phyloP scores from a whole-genome alignment of 2,113 vertebrate species.

The Antechinus stuartii region DNA sequence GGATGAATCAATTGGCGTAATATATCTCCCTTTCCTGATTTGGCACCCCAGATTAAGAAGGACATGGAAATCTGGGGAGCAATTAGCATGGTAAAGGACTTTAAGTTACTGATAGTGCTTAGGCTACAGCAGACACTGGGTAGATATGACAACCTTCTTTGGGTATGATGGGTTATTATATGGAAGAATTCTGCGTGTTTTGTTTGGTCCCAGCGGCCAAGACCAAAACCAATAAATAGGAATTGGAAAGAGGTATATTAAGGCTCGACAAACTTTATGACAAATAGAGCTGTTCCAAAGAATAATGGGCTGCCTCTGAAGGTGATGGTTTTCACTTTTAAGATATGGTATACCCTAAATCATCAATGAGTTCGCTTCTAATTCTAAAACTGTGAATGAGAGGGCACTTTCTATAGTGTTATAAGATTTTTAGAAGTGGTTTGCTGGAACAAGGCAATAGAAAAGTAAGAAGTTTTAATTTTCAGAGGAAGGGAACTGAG shows the following conservation, averaged over 20 bases:
- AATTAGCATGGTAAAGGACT: neutral
- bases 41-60: neutral
- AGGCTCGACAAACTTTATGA: neutral
- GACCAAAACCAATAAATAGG: neutral
- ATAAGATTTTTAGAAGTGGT: neutral
- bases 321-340: neutral
- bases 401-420: neutral
- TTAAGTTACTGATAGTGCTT: neutral
- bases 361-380: neutral
- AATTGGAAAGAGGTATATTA: neutral
- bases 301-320: neutral
- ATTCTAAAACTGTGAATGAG: neutral
- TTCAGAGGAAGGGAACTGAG: neutral
- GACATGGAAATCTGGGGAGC: neutral
- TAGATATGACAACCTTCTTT: neutral
- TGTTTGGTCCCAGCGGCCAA: neutral
- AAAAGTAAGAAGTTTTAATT: neutral
- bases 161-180: neutral
- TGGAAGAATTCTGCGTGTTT: neutral
- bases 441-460: neutral
- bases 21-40: neutral
- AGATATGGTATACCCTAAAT: neutral
- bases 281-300: neutral
- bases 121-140: neutral
- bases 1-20: neutral